phyloP scores from a whole-genome alignment of 2,888 invertebrate genomes.

The Oegoconia quadripuncta region DNA sequence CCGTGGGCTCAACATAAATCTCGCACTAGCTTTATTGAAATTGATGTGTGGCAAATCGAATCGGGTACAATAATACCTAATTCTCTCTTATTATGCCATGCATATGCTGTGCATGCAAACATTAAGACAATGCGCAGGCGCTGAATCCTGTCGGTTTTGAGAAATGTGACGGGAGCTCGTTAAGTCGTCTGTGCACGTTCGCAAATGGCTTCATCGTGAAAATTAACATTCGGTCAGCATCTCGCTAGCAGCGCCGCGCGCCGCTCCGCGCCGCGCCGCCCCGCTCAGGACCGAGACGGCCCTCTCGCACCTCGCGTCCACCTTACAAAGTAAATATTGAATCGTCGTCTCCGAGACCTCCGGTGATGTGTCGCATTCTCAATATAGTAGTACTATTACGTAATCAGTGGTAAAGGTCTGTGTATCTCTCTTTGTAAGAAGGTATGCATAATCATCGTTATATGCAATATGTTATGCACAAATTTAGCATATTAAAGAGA shows the following conservation, averaged over 20 bases:
- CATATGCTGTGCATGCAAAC: conserved; percentile 61
- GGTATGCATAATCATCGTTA: no score
- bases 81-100: no score
- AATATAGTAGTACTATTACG: no score
- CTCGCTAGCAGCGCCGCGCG: conserved; percentile 28
- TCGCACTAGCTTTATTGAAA: no score
- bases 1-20: no score
- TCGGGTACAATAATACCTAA: no score
- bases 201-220: conserved; percentile 70
- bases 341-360: conserved; percentile 54
- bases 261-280: conserved; percentile 27
- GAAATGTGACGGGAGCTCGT: conserved; percentile 58
- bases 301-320: conserved; percentile 28
- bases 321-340: conserved; percentile 62
- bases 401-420: conserved; percentile 34
- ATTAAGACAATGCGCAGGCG: conserved; percentile 53
- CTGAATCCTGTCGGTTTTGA: conserved; percentile 56
- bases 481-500: no score
- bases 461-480: no score
- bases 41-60: neutral
- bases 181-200: conserved; percentile 60
- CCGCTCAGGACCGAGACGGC: conserved; percentile 3
- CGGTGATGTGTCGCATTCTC: conserved; percentile 57
- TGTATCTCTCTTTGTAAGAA: no score
- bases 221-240: conserved; percentile 73